These are phyloP conservation scores for Etheostoma perlongum DNA, from an alignment of 2,797 vertebrate species.

Conservation along the genomic window DNA sequence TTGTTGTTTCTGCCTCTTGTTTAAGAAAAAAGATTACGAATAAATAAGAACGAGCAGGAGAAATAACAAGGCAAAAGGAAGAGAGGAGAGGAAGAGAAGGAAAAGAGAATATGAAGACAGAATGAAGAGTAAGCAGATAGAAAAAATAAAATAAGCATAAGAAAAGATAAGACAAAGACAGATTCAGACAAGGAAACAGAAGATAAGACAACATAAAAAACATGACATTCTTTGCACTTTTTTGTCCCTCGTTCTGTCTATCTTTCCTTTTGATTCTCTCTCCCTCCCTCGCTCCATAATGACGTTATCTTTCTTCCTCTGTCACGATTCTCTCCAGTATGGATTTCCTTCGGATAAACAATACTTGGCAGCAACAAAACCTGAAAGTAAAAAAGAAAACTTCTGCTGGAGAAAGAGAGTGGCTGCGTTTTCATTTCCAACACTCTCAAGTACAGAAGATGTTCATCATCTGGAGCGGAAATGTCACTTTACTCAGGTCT, in stretches of 20 bases:
- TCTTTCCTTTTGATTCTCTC: slow-evolving; percentile 28
- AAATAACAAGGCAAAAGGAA: neutral
- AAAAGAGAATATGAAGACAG: slow-evolving; percentile 1
- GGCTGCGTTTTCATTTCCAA: slow-evolving; percentile 20
- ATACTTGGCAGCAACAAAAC: slow-evolving; percentile 49
- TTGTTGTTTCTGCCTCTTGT: slow-evolving; percentile 36
- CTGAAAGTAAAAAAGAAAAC: slow-evolving; percentile 33
- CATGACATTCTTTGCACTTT: slow-evolving; percentile 10
- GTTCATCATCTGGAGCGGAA: slow-evolving; percentile 26
- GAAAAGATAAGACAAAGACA: slow-evolving; percentile 1
- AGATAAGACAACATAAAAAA: slow-evolving; percentile 17
- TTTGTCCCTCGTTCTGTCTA: slow-evolving; percentile 15
- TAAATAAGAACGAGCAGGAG: slow-evolving; percentile 36
- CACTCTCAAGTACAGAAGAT: slow-evolving; percentile 17
- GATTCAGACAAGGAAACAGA: slow-evolving; percentile 7
- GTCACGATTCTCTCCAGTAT: slow-evolving; percentile 43
- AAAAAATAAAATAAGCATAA: slow-evolving; percentile 4
- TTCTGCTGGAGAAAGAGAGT: slow-evolving; percentile 25
- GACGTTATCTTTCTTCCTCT: slow-evolving; percentile 63
- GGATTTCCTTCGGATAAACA: slow-evolving; percentile 58
- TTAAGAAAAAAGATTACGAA: slow-evolving; percentile 42
- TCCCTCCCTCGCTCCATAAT: slow-evolving; percentile 47
- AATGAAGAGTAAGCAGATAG: neutral
- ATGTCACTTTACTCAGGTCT: slow-evolving; percentile 28
- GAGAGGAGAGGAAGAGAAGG: slow-evolving; percentile 4